Evolutionary conservation across 2,113 vertebrate genomes (phyloP).

Genomic region (Sciurus niger): DNA sequence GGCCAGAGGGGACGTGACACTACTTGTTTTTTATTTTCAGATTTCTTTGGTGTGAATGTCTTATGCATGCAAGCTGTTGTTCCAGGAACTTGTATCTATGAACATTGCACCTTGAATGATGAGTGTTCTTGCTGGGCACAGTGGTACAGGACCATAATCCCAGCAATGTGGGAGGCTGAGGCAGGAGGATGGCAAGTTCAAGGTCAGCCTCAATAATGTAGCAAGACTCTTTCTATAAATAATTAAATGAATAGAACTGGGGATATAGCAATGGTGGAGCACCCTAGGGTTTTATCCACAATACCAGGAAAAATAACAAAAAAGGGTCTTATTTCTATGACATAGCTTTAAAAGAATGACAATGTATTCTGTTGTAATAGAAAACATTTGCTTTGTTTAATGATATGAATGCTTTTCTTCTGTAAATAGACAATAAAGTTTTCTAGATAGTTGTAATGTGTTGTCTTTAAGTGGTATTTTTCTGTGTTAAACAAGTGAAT

Average conservation of each 20-base stretch:
- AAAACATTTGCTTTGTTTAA: conserved; percentile 83
- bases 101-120: conserved; percentile 99
- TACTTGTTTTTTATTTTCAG: conserved; percentile 85
- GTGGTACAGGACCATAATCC: background rate
- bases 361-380: conserved; percentile 19
- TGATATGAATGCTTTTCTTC: conserved; percentile 80
- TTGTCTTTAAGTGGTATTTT: conserved; percentile 82
- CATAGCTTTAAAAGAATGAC: background rate
- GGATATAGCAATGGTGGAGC: background rate
- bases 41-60: conserved; percentile 98
- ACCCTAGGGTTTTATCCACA: background rate
- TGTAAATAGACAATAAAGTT: conserved; percentile 91
- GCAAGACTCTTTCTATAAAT: background rate
- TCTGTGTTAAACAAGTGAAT: conserved; percentile 75
- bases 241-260: background rate
- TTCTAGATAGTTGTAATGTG: conserved; percentile 84
- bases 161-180: too few species aligned
- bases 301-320: background rate
- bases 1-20: too few species aligned
- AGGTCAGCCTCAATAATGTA: background rate
- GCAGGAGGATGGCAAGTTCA: background rate
- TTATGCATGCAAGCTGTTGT: conserved; percentile 98
- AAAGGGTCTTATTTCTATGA: background rate
- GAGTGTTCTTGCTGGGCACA: conserved; percentile 85
- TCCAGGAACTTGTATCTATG: conserved; percentile 99